phyloP scores from a whole-genome alignment of 2,797 vertebrate genomes.

The Xenentodon cancila region DNA sequence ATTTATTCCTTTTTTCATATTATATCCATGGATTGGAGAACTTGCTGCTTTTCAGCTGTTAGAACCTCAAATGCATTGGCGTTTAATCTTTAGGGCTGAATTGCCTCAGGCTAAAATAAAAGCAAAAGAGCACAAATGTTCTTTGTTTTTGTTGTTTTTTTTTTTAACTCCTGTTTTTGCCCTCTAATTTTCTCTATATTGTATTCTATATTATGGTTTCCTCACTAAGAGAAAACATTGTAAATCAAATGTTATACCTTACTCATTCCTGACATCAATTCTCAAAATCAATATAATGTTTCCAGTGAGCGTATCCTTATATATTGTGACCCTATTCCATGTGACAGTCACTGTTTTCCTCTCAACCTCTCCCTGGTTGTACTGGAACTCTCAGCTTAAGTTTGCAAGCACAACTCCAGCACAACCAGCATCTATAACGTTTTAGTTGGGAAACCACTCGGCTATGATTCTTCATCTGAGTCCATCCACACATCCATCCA shows the following conservation, averaged over 20 bases:
- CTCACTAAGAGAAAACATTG: too few relatives aligned
- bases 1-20: constrained; percentile 7
- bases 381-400: background rate
- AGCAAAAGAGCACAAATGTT: constrained; percentile 1
- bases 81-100: constrained; percentile 7
- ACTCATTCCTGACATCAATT: too few relatives aligned
- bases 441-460: background rate
- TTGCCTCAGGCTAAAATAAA: constrained; percentile 9
- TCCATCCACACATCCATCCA: background rate
- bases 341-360: background rate
- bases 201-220: too few relatives aligned
- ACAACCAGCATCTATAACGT: background rate
- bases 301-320: background rate
- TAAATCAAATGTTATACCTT: too few relatives aligned
- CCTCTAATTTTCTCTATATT: too few relatives aligned
- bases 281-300: too few relatives aligned
- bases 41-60: background rate
- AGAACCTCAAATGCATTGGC: background rate
- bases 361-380: background rate
- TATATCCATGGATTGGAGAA: background rate
- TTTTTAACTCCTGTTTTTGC: background rate
- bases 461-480: background rate
- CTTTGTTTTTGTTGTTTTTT: too few relatives aligned
- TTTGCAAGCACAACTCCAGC: background rate
- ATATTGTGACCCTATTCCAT: background rate